These are phyloP conservation scores for Damaliscus lunatus DNA, from an alignment of 2,113 vertebrate genomes.

Conservation along the genomic window DNA sequence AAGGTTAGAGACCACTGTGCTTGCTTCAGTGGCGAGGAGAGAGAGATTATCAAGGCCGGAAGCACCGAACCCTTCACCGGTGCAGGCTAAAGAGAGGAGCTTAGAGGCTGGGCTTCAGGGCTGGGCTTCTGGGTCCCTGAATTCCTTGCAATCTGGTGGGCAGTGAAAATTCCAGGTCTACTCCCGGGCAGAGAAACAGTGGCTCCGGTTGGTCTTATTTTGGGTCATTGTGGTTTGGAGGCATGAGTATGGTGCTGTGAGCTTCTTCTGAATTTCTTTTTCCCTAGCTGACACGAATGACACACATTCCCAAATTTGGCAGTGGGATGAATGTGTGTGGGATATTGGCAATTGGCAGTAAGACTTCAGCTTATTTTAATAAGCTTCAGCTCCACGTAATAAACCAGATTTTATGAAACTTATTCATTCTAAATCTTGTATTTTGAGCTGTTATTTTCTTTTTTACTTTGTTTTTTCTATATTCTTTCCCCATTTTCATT, in stretches of 20 bases:
- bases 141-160: neutral
- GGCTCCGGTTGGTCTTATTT: neutral
- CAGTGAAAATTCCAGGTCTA: neutral
- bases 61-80: neutral
- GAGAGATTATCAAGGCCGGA: rapidly evolving
- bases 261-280: neutral
- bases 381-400: neutral
- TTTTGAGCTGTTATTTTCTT: neutral
- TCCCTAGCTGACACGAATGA: neutral
- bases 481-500: neutral
- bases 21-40: neutral
- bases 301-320: neutral
- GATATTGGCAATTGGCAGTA: neutral
- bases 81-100: neutral
- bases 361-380: neutral
- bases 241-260: neutral
- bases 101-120: neutral
- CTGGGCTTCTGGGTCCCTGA: neutral
- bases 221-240: neutral
- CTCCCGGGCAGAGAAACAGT: rapidly evolving
- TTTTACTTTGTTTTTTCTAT: neutral
- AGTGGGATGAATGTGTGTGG: neutral
- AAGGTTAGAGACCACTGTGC: neutral
- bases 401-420: neutral
- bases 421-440: neutral